phyloP scores from a whole-genome alignment of 2,113 vertebrate species.

The Hipposideros armiger region DNA sequence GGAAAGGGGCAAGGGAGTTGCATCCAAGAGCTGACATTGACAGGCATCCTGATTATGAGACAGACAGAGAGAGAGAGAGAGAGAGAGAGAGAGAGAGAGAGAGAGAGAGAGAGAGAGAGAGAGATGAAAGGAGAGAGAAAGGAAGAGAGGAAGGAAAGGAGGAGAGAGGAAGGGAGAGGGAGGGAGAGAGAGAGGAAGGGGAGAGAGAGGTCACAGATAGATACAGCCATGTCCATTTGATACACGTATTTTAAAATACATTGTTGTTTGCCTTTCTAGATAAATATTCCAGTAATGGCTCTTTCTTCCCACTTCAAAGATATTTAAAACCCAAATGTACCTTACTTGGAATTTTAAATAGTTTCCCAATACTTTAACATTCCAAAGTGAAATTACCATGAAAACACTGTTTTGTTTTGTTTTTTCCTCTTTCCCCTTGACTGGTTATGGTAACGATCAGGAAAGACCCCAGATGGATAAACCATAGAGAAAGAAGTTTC shows the following conservation, averaged over 20 bases:
- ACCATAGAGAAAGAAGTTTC: background rate
- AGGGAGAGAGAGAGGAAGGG: no score
- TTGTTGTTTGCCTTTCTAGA: background rate
- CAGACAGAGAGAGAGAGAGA: background rate
- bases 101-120: no score
- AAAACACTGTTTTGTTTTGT: background rate
- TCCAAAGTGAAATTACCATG: background rate
- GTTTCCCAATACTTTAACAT: background rate
- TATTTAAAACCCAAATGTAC: conserved; percentile 26
- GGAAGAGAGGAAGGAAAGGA: no score
- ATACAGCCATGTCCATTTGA: background rate
- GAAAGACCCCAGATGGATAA: background rate
- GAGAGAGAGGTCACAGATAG: no score
- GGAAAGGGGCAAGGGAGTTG: background rate
- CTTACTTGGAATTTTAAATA: background rate
- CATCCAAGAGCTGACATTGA: background rate
- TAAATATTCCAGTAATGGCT: background rate
- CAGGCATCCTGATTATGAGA: background rate
- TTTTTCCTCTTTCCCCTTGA: background rate
- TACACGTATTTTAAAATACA: background rate
- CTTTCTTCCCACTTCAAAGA: background rate
- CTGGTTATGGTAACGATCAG: background rate
- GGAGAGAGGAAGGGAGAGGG: no score
- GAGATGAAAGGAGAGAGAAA: no score
- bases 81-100: no score